A percentile compares a stretch with the other conserved stretches of the same genome.
Evolutionary conservation across 2,113 vertebrate genomes (phyloP).

Genomic region (Melospiza georgiana): DNA sequence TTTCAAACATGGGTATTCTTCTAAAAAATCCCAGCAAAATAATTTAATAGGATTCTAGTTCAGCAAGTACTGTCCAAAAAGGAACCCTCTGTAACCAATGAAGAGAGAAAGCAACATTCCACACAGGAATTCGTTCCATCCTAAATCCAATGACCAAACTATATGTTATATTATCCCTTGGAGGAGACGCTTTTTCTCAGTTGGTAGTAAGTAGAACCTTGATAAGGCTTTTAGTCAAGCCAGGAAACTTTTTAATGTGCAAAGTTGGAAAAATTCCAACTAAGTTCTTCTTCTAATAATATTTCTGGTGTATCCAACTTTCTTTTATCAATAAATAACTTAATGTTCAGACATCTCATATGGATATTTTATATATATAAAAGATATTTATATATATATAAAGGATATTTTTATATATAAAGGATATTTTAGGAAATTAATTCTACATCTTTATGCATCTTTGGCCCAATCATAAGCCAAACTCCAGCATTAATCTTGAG

Average conservation of each 20-base stretch:
- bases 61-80: background rate
- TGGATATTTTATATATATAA: background rate
- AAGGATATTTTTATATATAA: too few species aligned
- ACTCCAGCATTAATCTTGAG: background rate
- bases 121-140: background rate
- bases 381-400: too few species aligned
- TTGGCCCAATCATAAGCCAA: background rate
- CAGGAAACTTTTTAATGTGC: background rate
- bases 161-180: background rate
- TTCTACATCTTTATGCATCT: background rate
- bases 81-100: rapidly evolving
- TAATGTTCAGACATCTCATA: background rate
- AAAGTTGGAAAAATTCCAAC: background rate
- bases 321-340: background rate
- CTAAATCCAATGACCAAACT: background rate
- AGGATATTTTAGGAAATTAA: background rate
- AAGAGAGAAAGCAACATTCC: background rate
- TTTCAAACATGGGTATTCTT: background rate
- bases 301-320: background rate
- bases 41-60: rapidly evolving
- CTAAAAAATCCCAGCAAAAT: background rate
- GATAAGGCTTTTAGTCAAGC: background rate
- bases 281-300: background rate
- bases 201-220: background rate
- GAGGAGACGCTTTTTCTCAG: background rate